These are phyloP conservation scores for Glomeris maerens DNA, from an alignment of 1,140 invertebrate genomes.

Conservation along the genomic window DNA sequence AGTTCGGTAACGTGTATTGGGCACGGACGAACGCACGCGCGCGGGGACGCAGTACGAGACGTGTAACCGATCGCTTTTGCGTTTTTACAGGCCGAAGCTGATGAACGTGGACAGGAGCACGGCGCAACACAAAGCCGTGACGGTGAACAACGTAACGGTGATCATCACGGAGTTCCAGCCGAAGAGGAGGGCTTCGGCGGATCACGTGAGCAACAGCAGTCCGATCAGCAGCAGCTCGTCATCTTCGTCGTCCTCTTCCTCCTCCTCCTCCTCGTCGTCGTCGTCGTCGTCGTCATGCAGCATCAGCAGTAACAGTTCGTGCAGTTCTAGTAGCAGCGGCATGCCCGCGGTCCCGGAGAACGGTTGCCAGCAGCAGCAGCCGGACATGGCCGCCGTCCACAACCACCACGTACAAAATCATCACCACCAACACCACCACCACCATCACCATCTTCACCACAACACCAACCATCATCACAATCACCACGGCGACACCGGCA, in stretches of 20 bases:
- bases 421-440: slow-evolving; percentile 7
- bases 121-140: slow-evolving; percentile 79
- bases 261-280: too few species aligned
- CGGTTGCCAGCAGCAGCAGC: not conserved
- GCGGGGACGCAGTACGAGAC: too few species aligned
- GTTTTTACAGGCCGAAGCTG: slow-evolving; percentile 45
- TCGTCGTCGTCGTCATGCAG: not conserved
- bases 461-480: too few species aligned
- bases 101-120: slow-evolving; percentile 80
- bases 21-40: too few species aligned
- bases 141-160: slow-evolving; percentile 90
- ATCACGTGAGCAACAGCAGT: slow-evolving; percentile 17
- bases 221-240: slow-evolving; percentile 11
- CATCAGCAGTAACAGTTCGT: not conserved
- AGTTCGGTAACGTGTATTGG: slow-evolving; percentile 7
- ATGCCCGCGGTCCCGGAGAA: too few species aligned
- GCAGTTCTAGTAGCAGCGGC: too few species aligned
- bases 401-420: not conserved
- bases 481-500: too few species aligned
- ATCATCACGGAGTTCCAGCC: slow-evolving; percentile 92
- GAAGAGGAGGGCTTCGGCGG: slow-evolving; percentile 36
- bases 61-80: too few species aligned
- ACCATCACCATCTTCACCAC: not conserved
- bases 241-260: too few species aligned
- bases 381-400: not conserved